Conservation (phyloP, 2,888 invertebrate genomes). For the Caenorhabditis sp. region DNA sequence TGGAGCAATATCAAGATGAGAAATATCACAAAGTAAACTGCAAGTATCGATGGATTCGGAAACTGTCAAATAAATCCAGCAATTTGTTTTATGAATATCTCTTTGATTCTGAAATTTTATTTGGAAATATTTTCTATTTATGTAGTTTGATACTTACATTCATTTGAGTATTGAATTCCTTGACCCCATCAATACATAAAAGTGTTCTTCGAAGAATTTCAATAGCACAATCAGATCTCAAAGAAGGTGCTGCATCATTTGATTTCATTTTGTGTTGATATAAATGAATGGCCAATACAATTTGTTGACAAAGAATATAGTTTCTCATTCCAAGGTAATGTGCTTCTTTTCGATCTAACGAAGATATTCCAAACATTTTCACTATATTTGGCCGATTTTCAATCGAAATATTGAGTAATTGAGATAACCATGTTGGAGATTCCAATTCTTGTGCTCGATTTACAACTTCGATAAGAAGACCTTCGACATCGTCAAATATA, state of each 20-base stretch:
- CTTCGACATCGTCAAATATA: slow-evolving; percentile 55
- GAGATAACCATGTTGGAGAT: slow-evolving; percentile 28
- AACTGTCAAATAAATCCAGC: slow-evolving; percentile 38
- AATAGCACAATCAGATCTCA: slow-evolving; percentile 50
- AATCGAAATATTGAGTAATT: slow-evolving; percentile 15
- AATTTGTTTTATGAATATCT: slow-evolving; percentile 20
- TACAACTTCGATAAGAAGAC: slow-evolving; percentile 37
- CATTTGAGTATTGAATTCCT: slow-evolving; percentile 41
- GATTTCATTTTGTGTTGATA: slow-evolving; percentile 43
- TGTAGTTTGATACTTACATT: neutral
- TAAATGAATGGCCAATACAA: slow-evolving; percentile 45
- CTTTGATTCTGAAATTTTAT: slow-evolving; percentile 28
- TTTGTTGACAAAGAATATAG: slow-evolving; percentile 47
- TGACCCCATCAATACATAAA: slow-evolving; percentile 42
- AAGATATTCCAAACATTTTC: slow-evolving; percentile 11
- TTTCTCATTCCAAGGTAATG: slow-evolving; percentile 49
- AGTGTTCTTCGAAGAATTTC: slow-evolving; percentile 44
- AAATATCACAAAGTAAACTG: slow-evolving; percentile 26
- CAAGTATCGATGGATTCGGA: slow-evolving; percentile 23
- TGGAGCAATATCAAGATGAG: slow-evolving; percentile 29
- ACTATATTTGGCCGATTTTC: slow-evolving; percentile 29
- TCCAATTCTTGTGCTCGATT: slow-evolving; percentile 25
- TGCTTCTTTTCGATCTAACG: slow-evolving; percentile 15
- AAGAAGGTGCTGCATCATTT: slow-evolving; percentile 42
- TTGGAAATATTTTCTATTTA: neutral